Conservation (phyloP, 2,888 invertebrate species). For the Caenorhabditis sp. region DNA sequence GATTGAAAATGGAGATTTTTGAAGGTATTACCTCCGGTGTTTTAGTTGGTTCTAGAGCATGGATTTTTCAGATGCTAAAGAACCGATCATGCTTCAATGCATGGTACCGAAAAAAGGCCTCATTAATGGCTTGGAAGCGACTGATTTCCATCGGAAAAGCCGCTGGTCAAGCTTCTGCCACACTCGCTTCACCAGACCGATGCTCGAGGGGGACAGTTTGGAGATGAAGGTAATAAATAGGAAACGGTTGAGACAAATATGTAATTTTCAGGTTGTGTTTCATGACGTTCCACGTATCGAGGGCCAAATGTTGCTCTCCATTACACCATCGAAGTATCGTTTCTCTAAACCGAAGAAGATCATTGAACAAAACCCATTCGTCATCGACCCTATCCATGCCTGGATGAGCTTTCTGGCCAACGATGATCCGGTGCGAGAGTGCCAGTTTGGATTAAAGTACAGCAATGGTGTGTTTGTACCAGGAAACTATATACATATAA, state of each 20-base stretch:
- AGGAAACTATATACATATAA: too few species aligned
- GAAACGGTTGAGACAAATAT: background rate
- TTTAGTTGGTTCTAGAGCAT: background rate
- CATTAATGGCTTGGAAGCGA: background rate
- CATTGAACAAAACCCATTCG: constrained; percentile 10
- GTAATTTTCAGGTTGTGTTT: constrained; percentile 16
- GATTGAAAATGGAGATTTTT: constrained; percentile 1
- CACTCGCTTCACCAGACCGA: constrained; percentile 25
- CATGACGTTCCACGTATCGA: constrained; percentile 14
- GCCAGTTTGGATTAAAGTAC: constrained; percentile 30
- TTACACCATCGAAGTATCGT: constrained; percentile 9
- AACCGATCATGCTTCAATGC: constrained; percentile 23
- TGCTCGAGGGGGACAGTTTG: constrained; percentile 24
- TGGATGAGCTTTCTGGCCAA: constrained; percentile 29
- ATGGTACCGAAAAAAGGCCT: constrained; percentile 4
- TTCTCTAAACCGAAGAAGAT: background rate
- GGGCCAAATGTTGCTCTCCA: constrained; percentile 30
- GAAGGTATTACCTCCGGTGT: background rate
- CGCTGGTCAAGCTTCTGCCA: constrained; percentile 20
- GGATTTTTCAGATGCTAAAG: constrained; percentile 6
- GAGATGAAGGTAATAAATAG: constrained; percentile 9
- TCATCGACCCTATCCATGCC: constrained; percentile 21
- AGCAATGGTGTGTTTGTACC: background rate
- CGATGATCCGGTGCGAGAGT: constrained; percentile 2
- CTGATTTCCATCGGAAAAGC: constrained; percentile 11